These are phyloP conservation scores for Lumbricus terrestris DNA, from an alignment of 2,888 invertebrate genomes.

Conservation along the genomic window DNA sequence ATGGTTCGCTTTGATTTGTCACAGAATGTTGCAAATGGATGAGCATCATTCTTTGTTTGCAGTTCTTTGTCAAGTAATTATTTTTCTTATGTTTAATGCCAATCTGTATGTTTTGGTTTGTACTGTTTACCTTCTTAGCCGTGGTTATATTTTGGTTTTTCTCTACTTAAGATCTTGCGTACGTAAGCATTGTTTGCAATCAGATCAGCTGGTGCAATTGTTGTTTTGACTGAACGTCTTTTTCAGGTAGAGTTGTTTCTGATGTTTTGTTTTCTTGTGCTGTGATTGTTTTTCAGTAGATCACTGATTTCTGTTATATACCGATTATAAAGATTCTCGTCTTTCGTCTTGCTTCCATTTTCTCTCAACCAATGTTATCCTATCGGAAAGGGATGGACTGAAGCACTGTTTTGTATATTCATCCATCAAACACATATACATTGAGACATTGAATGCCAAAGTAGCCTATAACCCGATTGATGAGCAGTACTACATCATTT, in stretches of 20 bases:
- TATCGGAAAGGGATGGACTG: background rate
- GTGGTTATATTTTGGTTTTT: background rate
- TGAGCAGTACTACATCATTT: too few species aligned
- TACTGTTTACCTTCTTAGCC: background rate
- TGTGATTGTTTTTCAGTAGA: background rate
- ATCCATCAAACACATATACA: background rate
- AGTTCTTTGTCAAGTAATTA: too few species aligned
- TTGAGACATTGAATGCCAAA: too few species aligned
- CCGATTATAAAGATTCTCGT: background rate
- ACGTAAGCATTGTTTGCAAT: background rate
- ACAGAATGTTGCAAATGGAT: too few species aligned
- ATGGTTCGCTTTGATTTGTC: too few species aligned
- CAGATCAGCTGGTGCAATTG: background rate
- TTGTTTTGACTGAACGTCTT: background rate
- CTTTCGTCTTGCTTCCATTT: background rate
- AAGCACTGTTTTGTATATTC: background rate
- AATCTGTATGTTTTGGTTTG: background rate
- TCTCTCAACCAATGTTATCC: too few species aligned
- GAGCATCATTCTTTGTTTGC: too few species aligned
- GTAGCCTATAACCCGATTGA: too few species aligned
- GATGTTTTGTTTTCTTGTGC: background rate
- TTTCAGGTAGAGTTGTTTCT: background rate
- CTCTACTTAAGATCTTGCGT: background rate
- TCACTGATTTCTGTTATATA: background rate
- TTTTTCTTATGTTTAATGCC: background rate